Evolutionary conservation across 2,888 invertebrate species (phyloP).

Genomic region (Hirtodrosophila cameraria): DNA sequence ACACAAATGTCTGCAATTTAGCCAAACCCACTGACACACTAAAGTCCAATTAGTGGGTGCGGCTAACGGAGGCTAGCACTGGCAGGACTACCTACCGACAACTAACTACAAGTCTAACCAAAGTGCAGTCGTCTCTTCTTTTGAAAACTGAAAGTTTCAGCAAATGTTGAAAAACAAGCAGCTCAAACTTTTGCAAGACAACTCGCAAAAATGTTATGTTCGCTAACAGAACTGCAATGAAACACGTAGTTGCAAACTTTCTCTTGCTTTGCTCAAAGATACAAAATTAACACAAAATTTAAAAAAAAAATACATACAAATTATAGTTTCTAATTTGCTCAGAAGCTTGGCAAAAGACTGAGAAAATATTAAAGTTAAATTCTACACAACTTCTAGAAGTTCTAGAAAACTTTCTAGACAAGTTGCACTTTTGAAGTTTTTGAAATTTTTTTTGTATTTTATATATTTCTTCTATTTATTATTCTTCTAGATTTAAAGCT

Average conservation of each 20-base stretch:
- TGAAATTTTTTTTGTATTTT: too few species aligned
- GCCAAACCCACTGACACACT: constrained; percentile 80
- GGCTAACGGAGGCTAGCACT: constrained; percentile 33
- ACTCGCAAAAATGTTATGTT: not conserved
- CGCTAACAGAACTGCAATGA: not conserved
- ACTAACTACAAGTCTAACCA: too few species aligned
- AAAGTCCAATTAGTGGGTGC: constrained; percentile 77
- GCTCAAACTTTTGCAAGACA: not conserved
- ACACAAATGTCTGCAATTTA: constrained; percentile 69
- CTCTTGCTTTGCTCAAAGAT: not conserved
- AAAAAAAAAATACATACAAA: constrained; percentile 9
- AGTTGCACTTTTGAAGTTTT: too few species aligned
- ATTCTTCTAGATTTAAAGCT: too few species aligned
- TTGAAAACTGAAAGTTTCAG: constrained; percentile 41
- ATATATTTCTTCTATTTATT: too few species aligned
- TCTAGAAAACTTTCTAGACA: too few species aligned
- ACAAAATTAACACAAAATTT: not conserved
- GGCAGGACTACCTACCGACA: constrained; percentile 13
- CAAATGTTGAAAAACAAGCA: constrained; percentile 14
- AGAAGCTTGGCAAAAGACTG: not conserved
- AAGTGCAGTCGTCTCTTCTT: too few species aligned
- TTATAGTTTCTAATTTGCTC: constrained; percentile 11
- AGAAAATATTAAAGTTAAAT: not conserved
- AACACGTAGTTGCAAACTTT: not conserved
- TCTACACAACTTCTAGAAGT: constrained; percentile 2